Percentiles rank a stretch among this genome's conserved stretches.
Conservation (phyloP, 2,797 vertebrate species). For the Anomalospiza imberbis region DNA sequence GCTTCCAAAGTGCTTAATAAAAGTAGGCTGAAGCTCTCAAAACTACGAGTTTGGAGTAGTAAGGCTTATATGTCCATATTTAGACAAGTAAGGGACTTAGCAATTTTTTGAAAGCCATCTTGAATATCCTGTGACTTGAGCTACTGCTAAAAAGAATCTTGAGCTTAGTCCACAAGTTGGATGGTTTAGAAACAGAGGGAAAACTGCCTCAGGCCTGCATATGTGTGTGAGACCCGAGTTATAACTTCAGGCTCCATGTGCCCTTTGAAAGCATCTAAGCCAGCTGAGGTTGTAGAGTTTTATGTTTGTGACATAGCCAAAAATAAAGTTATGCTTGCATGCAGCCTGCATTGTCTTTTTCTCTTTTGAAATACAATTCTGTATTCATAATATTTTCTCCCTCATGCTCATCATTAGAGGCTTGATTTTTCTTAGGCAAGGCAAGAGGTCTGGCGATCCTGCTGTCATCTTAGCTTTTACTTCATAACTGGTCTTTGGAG, state of each 20-base stretch:
- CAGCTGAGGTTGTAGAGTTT: background rate
- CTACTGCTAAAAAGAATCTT: background rate
- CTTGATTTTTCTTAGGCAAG: background rate
- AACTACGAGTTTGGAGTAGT: background rate
- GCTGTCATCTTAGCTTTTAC: background rate
- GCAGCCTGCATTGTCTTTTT: background rate
- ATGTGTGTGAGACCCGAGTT: background rate
- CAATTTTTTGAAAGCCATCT: no score
- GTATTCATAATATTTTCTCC: background rate
- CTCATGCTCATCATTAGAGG: background rate
- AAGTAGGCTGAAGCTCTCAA: conserved; percentile 52
- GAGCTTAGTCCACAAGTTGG: background rate
- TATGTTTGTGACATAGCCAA: background rate
- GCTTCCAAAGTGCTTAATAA: conserved; percentile 48
- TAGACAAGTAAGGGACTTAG: conserved; percentile 15
- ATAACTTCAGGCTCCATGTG: background rate
- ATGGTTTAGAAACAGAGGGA: background rate
- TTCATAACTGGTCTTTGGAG: background rate
- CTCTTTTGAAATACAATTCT: background rate
- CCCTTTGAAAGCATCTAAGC: background rate
- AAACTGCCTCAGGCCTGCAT: background rate
- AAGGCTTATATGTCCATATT: conserved; percentile 26
- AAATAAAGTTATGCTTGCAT: background rate
- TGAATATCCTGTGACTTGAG: background rate
- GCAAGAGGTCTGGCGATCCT: background rate